Percentiles rank a stretch among this genome's conserved stretches.
Evolutionary conservation across 2,888 invertebrate species (phyloP).

Genomic region (Zele albiditarsus): DNA sequence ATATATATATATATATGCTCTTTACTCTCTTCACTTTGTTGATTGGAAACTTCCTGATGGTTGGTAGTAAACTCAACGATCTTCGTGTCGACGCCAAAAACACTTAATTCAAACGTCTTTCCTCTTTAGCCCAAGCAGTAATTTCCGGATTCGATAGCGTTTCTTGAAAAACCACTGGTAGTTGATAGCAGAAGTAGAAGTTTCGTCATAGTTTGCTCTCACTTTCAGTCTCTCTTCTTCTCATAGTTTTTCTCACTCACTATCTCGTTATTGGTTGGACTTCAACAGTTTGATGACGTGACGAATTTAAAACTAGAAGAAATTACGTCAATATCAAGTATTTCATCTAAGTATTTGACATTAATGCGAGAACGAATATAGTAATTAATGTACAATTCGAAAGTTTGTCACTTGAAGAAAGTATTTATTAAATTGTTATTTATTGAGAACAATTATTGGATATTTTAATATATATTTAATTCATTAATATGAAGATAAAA

Average conservation of each 20-base stretch:
- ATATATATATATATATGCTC: background rate
- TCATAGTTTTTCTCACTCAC: too few species aligned
- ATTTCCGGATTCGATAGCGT: constrained; percentile 66
- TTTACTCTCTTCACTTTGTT: background rate
- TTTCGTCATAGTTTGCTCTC: background rate
- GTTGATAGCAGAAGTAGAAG: constrained; percentile 24
- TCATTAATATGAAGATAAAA: too few species aligned
- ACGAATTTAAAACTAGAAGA: constrained; percentile 9
- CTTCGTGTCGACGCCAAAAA: constrained; percentile 59
- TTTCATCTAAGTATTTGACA: too few species aligned
- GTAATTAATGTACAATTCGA: too few species aligned
- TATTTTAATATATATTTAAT: too few species aligned
- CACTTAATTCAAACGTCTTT: constrained; percentile 59
- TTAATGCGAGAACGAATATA: too few species aligned
- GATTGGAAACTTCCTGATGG: constrained; percentile 23
- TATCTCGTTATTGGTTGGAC: background rate
- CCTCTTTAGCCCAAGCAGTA: constrained; percentile 59
- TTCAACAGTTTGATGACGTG: constrained; percentile 24
- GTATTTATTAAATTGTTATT: too few species aligned
- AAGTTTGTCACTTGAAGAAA: too few species aligned
- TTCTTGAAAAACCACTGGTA: constrained; percentile 47
- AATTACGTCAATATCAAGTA: constrained; percentile 3
- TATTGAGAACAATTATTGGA: too few species aligned
- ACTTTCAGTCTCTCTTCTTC: too few species aligned
- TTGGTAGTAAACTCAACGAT: constrained; percentile 49